phyloP scores from a whole-genome alignment of 2,113 vertebrate genomes.

The Pachypanchax playfairii region DNA sequence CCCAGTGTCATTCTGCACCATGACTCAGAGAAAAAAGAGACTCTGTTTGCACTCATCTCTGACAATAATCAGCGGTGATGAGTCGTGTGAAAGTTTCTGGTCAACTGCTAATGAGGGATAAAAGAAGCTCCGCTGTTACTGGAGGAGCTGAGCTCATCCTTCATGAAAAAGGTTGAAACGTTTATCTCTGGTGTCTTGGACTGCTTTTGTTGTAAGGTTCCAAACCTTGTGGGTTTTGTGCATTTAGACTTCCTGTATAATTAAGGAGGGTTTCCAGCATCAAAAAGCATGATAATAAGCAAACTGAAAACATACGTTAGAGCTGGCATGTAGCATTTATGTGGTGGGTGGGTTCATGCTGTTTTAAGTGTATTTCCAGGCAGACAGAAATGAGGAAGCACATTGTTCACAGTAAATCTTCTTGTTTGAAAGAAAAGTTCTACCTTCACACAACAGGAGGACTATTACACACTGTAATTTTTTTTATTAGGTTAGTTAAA shows the following conservation, averaged over 20 bases:
- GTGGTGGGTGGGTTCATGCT: neutral
- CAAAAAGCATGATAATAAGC: conserved; percentile 1
- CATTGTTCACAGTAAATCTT: neutral
- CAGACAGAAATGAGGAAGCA: neutral
- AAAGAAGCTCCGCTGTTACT: neutral
- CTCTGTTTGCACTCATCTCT: conserved; percentile 51
- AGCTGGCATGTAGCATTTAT: neutral
- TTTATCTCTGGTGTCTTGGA: neutral
- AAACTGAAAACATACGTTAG: neutral
- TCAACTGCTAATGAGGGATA: conserved; percentile 4
- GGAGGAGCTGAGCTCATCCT: conserved; percentile 1
- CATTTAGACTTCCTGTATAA: neutral
- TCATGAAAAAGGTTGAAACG: neutral
- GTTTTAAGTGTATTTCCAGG: neutral
- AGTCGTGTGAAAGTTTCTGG: conserved; percentile 13
- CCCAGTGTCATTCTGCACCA: conserved; percentile 4
- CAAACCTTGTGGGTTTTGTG: neutral
- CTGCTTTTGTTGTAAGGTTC: neutral
- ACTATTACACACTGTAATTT: too few species aligned
- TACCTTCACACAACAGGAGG: too few species aligned
- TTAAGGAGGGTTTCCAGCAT: neutral
- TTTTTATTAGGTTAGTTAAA: too few species aligned
- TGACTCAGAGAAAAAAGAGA: conserved; percentile 37
- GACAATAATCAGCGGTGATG: conserved; percentile 37
- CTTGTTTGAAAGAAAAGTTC: too few species aligned